phyloP scores from a whole-genome alignment of 2,888 invertebrate genomes.

The Pristionchus mayeri region DNA sequence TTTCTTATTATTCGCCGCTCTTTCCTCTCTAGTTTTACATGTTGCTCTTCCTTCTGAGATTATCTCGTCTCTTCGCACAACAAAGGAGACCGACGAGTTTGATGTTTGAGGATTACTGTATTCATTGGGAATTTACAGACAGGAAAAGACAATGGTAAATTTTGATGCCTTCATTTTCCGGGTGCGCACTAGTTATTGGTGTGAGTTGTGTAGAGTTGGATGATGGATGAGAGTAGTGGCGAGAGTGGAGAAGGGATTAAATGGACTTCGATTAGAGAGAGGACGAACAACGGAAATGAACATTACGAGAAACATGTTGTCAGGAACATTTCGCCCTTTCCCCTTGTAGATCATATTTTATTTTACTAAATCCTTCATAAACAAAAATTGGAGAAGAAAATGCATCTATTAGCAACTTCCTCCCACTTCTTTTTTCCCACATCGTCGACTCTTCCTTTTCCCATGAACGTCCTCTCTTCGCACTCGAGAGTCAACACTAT shows the following conservation, averaged over 20 bases:
- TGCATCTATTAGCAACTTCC: background rate
- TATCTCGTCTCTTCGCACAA: conserved; percentile 11
- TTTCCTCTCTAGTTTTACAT: conserved; percentile 4
- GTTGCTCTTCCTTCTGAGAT: conserved; percentile 20
- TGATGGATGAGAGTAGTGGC: conserved; percentile 28
- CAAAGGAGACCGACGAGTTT: background rate
- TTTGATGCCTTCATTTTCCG: background rate
- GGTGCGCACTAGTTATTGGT: conserved; percentile 2
- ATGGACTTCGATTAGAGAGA: conserved; percentile 24
- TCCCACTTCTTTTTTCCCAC: background rate
- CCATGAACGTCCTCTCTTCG: conserved; percentile 23
- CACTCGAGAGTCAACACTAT: conserved; percentile 13
- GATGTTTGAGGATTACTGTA: conserved; percentile 8
- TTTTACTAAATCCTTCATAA: background rate
- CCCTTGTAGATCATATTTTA: background rate
- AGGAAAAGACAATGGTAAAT: background rate
- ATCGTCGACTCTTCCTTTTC: background rate
- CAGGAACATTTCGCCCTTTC: background rate
- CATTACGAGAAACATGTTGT: background rate
- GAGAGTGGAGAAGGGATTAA: conserved; percentile 32
- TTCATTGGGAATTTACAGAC: background rate
- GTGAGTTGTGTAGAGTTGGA: background rate
- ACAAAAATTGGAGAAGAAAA: background rate
- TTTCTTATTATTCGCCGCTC: background rate
- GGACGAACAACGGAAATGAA: conserved; percentile 30